A percentile compares a stretch with the other conserved stretches of the same genome.
These are phyloP conservation scores for Penaeus indicus DNA, from an alignment of 1,140 invertebrate species.

Conservation along the genomic window DNA sequence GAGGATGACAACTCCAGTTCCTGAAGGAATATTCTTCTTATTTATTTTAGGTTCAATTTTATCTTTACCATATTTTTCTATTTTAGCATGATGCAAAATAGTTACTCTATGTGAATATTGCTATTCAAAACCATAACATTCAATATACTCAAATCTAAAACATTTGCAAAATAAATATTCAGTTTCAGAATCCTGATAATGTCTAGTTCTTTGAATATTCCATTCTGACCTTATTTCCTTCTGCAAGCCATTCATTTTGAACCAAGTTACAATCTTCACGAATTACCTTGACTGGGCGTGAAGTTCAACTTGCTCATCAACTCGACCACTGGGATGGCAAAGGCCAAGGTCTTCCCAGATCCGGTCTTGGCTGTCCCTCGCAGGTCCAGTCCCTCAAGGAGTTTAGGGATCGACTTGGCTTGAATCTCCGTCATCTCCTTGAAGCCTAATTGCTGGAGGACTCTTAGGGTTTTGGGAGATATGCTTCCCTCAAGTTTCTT, in stretches of 20 bases:
- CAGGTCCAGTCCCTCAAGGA: constrained; percentile 90
- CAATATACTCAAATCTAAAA: no score
- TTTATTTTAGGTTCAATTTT: background rate
- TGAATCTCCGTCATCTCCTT: constrained; percentile 92
- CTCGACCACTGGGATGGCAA: constrained; percentile 87
- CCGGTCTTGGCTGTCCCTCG: constrained; percentile 97
- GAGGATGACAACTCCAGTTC: constrained; percentile 89
- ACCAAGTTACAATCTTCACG: constrained; percentile 8
- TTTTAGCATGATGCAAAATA: background rate
- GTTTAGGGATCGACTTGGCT: constrained; percentile 84
- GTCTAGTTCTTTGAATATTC: background rate
- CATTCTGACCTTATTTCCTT: background rate
- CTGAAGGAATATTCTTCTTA: constrained; percentile 68
- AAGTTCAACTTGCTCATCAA: constrained; percentile 77
- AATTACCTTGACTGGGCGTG: background rate
- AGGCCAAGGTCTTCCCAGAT: constrained; percentile 98
- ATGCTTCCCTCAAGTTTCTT: background rate
- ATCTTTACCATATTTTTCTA: background rate
- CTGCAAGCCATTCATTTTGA: no score
- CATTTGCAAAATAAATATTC: background rate
- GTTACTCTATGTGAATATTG: no score
- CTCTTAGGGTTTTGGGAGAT: constrained; percentile 77
- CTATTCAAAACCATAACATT: no score
- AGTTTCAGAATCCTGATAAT: background rate
- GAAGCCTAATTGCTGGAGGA: constrained; percentile 82